Evolutionary conservation across 2,888 invertebrate species (phyloP).

Genomic region (Agonopterix subpropinquella): DNA sequence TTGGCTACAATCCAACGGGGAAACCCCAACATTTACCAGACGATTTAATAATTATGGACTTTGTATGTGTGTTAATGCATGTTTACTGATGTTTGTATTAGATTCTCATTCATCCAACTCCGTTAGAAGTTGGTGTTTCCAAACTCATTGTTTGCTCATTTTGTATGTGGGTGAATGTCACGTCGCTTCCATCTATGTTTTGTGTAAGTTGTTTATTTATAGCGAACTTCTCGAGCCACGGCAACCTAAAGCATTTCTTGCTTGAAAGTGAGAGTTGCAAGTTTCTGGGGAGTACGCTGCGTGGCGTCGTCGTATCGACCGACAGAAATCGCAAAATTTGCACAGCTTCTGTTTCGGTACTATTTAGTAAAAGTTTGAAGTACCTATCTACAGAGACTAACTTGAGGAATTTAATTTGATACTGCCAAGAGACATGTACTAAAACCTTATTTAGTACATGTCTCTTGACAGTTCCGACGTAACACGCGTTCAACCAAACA

Average conservation of each 20-base stretch:
- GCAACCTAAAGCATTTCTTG: conserved; percentile 51
- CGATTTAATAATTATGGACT: conserved; percentile 65
- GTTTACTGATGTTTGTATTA: conserved; percentile 30
- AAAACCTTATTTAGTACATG: no score
- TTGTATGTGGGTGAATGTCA: conserved; percentile 39
- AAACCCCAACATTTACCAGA: conserved; percentile 65
- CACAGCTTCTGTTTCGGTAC: no score
- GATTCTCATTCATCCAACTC: conserved; percentile 30
- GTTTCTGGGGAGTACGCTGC: conserved; percentile 48
- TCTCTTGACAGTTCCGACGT: no score
- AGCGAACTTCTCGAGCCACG: conserved; percentile 31
- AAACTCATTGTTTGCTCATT: conserved; percentile 21
- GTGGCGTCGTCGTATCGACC: conserved; percentile 15
- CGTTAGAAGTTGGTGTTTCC: conserved; percentile 20
- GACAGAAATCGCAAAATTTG: not conserved
- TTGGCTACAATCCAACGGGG: conserved; percentile 68
- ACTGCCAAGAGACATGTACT: no score
- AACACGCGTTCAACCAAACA: no score
- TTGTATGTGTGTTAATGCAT: conserved; percentile 44
- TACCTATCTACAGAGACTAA: no score
- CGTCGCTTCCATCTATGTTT: conserved; percentile 37
- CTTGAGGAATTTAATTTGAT: no score
- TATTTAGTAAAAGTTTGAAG: no score
- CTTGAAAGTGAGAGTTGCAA: conserved; percentile 64
- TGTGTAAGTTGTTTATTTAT: conserved; percentile 42